These are phyloP conservation scores for Aphaenogaster rudis DNA, from an alignment of 1,140 invertebrate species.

Conservation along the genomic window DNA sequence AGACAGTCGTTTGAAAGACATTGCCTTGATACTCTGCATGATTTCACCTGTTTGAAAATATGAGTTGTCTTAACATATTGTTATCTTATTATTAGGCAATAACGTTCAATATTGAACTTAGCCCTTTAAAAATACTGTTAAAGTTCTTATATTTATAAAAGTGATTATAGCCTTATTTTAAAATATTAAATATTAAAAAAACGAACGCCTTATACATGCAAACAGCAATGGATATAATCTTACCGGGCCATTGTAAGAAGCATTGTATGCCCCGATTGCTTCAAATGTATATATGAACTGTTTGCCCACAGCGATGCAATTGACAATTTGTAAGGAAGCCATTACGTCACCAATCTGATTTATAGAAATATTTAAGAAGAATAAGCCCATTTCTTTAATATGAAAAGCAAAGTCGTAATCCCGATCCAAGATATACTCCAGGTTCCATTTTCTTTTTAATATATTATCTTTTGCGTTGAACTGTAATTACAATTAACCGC, in stretches of 20 bases:
- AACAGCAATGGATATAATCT: background rate
- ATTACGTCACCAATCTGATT: slow-evolving; percentile 64
- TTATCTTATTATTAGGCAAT: background rate
- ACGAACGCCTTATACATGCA: background rate
- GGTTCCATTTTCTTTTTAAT: slow-evolving; percentile 60
- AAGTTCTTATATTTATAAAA: background rate
- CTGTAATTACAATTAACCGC: slow-evolving; percentile 25
- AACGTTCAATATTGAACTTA: background rate
- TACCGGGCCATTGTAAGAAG: slow-evolving; percentile 21
- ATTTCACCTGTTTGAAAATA: slow-evolving; percentile 50
- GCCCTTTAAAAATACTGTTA: background rate
- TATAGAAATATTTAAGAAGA: slow-evolving; percentile 76
- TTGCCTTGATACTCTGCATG: background rate
- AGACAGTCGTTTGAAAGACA: background rate
- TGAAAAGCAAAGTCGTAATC: slow-evolving; percentile 71
- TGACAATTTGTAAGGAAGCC: slow-evolving; percentile 75
- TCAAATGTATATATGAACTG: slow-evolving; percentile 75
- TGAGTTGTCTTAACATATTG: slow-evolving; percentile 13
- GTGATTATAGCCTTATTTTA: background rate
- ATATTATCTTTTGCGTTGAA: slow-evolving; percentile 5
- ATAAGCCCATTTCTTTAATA: slow-evolving; percentile 77
- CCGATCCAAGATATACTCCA: slow-evolving; percentile 54
- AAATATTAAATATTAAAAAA: slow-evolving; percentile 19
- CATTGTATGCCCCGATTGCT: slow-evolving; percentile 35
- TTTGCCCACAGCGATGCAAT: slow-evolving; percentile 65